Conservation (phyloP, 2,888 invertebrate genomes). For the Nasonia oneida region DNA sequence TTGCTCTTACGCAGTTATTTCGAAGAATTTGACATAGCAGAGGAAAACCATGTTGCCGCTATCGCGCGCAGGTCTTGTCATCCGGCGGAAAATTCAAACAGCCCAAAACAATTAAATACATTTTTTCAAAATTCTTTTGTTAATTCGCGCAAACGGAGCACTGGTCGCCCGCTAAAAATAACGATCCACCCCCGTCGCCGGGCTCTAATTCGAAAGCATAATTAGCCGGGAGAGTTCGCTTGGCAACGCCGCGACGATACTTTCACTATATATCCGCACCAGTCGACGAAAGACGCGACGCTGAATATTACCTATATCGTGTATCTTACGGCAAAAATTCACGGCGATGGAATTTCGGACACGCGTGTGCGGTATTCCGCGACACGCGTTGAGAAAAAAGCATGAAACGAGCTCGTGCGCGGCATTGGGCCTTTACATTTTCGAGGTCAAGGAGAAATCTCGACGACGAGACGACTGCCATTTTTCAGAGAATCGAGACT, state of each 20-base stretch:
- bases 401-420: neutral
- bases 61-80: neutral
- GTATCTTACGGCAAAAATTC: neutral
- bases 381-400: neutral
- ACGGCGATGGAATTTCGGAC: conserved; percentile 7
- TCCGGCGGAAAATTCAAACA: conserved; percentile 13
- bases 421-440: conserved; percentile 14
- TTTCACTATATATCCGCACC: conserved; percentile 32
- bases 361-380: neutral
- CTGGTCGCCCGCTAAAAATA: neutral
- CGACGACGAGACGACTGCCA: conserved; percentile 15
- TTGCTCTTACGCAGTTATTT: conserved; percentile 7
- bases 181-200: neutral
- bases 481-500: conserved; percentile 20
- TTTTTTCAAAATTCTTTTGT: neutral
- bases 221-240: conserved; percentile 13
- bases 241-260: conserved; percentile 43
- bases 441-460: conserved; percentile 46
- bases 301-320: neutral
- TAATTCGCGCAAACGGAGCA: neutral
- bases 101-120: neutral
- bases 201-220: conserved; percentile 2
- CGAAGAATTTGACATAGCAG: neutral
- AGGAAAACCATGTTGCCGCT: neutral
- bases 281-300: neutral